Evolutionary conservation across 2,797 vertebrate genomes (phyloP).

Genomic region (Takifugu ocellatus): DNA sequence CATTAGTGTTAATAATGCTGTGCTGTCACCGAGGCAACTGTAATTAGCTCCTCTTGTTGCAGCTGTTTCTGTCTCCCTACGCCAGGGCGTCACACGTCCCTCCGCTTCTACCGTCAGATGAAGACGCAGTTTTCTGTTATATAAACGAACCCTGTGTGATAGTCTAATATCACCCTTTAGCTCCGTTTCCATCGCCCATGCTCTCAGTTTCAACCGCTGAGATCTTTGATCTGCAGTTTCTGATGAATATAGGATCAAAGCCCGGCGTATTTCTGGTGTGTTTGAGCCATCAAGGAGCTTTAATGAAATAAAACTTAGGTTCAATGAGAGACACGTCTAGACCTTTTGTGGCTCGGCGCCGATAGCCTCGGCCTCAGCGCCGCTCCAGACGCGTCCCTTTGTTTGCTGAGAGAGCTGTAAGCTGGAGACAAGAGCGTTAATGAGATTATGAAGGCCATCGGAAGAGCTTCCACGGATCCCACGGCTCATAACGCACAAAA

Average conservation of each 20-base stretch:
- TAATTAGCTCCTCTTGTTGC: conserved; percentile 63
- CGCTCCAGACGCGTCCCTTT: conserved; percentile 23
- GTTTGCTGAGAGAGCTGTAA: conserved; percentile 41
- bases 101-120: background rate
- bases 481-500: conserved; percentile 38
- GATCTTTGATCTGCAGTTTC: too few species aligned
- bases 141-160: too few species aligned
- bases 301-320: too few species aligned
- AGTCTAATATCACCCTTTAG: too few species aligned
- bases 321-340: too few species aligned
- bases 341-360: background rate
- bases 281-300: too few species aligned
- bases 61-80: conserved; percentile 30
- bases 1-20: conserved; percentile 76
- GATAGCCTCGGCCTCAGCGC: conserved; percentile 37
- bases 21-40: conserved; percentile 69
- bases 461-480: conserved; percentile 57
- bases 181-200: too few species aligned
- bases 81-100: conserved; percentile 17
- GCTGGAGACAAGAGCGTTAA: conserved; percentile 64
- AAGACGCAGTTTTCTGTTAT: too few species aligned
- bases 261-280: too few species aligned
- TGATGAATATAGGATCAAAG: too few species aligned
- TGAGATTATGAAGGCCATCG: conserved; percentile 70
- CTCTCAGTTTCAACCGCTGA: too few species aligned